Evolutionary conservation across 2,113 vertebrate genomes (phyloP).

Genomic region (Rhagologus leucostigma): DNA sequence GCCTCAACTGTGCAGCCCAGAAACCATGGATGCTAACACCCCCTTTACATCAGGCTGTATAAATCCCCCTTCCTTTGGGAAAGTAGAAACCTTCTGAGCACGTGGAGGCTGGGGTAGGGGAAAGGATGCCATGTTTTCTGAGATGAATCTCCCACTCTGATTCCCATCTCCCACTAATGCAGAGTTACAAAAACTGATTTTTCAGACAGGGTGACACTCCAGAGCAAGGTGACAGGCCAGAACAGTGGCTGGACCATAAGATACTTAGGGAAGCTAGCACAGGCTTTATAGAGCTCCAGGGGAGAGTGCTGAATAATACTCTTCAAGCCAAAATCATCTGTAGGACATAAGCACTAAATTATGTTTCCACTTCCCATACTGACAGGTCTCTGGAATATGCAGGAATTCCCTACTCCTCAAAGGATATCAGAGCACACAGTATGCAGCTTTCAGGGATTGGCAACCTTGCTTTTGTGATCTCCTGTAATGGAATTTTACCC

Average conservation of each 20-base stretch:
- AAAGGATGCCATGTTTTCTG: background rate
- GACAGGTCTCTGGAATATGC: conserved; percentile 49
- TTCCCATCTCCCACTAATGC: background rate
- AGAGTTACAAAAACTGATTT: conserved; percentile 18
- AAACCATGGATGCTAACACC: background rate
- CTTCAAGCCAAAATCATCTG: conserved; percentile 45
- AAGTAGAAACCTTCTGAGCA: background rate
- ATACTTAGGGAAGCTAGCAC: conserved; percentile 52
- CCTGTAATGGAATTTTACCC: conserved; percentile 37
- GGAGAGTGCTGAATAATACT: conserved; percentile 45
- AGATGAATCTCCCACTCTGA: background rate
- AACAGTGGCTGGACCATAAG: conserved; percentile 59
- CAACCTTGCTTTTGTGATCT: background rate
- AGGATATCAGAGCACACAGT: conserved; percentile 4
- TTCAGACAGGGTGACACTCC: conserved; percentile 49
- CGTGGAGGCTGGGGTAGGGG: background rate
- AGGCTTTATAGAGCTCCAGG: conserved; percentile 37
- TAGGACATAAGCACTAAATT: conserved; percentile 66
- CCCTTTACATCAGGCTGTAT: too few species aligned
- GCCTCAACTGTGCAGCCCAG: background rate
- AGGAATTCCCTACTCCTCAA: conserved; percentile 52
- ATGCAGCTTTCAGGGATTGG: conserved; percentile 47
- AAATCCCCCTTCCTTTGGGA: background rate
- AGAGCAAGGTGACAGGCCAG: conserved; percentile 60
- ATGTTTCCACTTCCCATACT: conserved; percentile 41